Percentiles rank a stretch among this genome's conserved stretches.
phyloP scores from a whole-genome alignment of 2,797 vertebrate genomes.

The Perodicticus potto region DNA sequence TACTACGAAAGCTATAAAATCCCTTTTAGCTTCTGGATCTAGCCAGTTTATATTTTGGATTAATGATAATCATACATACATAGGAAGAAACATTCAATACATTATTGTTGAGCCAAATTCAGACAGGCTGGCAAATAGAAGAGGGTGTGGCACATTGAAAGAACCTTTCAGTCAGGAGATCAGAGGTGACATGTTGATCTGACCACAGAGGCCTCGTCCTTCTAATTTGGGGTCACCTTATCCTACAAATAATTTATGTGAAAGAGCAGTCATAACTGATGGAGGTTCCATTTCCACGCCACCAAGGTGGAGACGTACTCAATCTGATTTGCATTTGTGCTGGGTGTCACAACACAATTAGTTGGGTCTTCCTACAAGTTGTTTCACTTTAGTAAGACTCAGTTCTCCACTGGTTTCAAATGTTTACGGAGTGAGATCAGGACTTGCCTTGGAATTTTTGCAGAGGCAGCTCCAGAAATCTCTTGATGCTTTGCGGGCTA shows the following conservation, averaged over 20 bases:
- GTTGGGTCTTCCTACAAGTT: neutral
- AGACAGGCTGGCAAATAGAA: neutral
- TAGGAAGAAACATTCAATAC: neutral
- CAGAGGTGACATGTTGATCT: neutral
- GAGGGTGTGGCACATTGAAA: neutral
- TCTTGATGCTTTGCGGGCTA: neutral
- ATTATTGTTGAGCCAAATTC: neutral
- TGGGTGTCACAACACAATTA: neutral
- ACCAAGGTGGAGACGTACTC: neutral
- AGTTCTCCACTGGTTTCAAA: neutral
- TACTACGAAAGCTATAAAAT: neutral
- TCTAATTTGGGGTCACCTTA: neutral
- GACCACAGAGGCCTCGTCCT: too few species aligned
- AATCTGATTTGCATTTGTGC: neutral
- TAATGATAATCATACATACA: slow-evolving; percentile 26
- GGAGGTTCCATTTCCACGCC: neutral
- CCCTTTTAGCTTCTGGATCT: neutral
- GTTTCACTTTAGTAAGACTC: neutral
- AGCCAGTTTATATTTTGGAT: slow-evolving; percentile 40
- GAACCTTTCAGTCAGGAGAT: neutral
- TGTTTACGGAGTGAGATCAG: neutral
- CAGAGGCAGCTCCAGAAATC: neutral
- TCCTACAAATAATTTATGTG: neutral
- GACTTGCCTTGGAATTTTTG: neutral
- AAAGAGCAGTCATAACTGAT: neutral